Evolutionary conservation across 2,888 invertebrate genomes (phyloP), one percentile per base, ranked within the genome.

Genomic region (Pyrrhosoma nymphula): DNA sequence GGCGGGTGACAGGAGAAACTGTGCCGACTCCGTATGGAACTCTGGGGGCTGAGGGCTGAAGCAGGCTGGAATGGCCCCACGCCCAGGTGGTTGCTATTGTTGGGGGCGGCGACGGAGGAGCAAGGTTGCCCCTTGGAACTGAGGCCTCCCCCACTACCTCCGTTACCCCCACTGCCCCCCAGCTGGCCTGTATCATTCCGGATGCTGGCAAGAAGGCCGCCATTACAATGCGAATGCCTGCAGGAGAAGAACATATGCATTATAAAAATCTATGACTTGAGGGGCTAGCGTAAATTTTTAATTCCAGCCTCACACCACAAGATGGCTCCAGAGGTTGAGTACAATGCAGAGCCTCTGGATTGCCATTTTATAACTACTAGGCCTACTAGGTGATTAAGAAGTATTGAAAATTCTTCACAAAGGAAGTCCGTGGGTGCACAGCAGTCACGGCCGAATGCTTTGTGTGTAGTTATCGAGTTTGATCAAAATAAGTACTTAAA

Each of bases 161-260:
- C 69, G n/a, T 69, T 69, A 2, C 60, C 91, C 20, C 56, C 56
- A 26, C 90, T 35, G 35, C 35, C 39, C n/a, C 89, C 89, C n/a
- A n/a, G n/a, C 56, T 89, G 89, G 26, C 91, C 91, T 0, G 98
- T 98, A 96, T 98, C 98, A 96, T 98, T 98, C 96, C 98, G 98
- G 96, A 98, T 98, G 89, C 95, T 95, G 90, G 95, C 96, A n/a
- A 96, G 96, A 88, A 96, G 95, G 89, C 97, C 97, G 8, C 98
- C 98, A 96, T 98, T 98, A 96, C 98, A 98, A 96, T 98, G 98
- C 35, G 98, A 98, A 96, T 98, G 98, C 98, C 98, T 96, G 98
- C 60, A n/a, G n/a, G 39, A 47, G 47, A 63, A 47, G 35, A 35
- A 91, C 60, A 1, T 35, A 82, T 18, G 6, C 30, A 35, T 26